Evolutionary conservation across 2,888 invertebrate genomes (phyloP).

Genomic region (Mythimna albipuncta): DNA sequence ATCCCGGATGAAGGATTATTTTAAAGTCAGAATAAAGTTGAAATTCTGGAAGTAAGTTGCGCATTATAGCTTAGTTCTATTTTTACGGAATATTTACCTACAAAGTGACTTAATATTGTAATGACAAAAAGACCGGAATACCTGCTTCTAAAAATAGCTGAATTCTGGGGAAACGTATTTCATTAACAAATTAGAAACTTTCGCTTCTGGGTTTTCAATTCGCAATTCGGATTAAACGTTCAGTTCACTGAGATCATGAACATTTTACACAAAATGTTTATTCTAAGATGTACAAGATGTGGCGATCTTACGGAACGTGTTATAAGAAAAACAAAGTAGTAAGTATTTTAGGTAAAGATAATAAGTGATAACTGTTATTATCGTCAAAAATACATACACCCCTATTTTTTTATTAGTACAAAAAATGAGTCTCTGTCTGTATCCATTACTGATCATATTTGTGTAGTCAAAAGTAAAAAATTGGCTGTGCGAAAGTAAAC

Average conservation of each 20-base stretch:
- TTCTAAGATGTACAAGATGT: neutral
- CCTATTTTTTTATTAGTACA: too few species aligned
- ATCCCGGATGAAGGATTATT: slow-evolving; percentile 50
- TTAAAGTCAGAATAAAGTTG: slow-evolving; percentile 35
- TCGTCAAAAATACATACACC: too few species aligned
- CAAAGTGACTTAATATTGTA: neutral
- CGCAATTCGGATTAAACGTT: slow-evolving; percentile 5
- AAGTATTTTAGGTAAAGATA: neutral
- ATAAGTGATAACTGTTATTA: too few species aligned
- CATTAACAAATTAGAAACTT: slow-evolving; percentile 31
- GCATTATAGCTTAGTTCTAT: slow-evolving; percentile 30
- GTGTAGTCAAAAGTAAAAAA: too few species aligned
- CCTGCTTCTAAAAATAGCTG: neutral
- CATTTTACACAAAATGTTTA: slow-evolving; percentile 10
- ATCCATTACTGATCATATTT: too few species aligned
- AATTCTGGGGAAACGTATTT: slow-evolving; percentile 1
- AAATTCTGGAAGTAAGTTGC: slow-evolving; percentile 31
- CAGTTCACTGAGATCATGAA: neutral
- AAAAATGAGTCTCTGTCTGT: too few species aligned
- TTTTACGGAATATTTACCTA: slow-evolving; percentile 5
- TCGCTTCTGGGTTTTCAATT: neutral
- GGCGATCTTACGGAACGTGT: neutral
- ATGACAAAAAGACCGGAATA: neutral
- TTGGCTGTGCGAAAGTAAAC: too few species aligned
- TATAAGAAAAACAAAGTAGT: neutral